Base-by-base conservation (phyloP, 1,140 invertebrate species). In the Drosophila repleta region DNA sequence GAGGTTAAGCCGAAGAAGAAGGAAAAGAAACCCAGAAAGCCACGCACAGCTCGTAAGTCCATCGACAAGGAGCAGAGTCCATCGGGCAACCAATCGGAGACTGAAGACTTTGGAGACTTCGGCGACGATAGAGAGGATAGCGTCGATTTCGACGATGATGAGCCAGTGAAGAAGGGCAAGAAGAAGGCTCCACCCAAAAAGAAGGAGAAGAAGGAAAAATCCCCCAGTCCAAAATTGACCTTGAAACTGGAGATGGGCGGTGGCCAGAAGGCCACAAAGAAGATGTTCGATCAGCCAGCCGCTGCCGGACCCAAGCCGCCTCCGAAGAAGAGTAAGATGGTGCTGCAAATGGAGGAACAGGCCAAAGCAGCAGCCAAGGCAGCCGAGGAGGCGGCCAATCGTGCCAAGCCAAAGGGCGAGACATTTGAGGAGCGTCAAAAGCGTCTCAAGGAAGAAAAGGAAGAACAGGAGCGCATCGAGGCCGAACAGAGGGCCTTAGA, bases 211-310 rank as follows among this genome's bases (percentile, higher is more conserved):
- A 90, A 92, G 21, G 91, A 92, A 32, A 90, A 91, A 62, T 89
- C 89, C 0, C 90, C 91, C 6, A 91, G 90, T 53, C 90, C 90
- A 13, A 92, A 92, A 68, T 78, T 91, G 76, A 79, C 82, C 71
- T 82, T 92, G 77, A 92, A 92, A 85, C 63, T 92, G 24, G 90
- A 92, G 62, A 90, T 91, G 17, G 91, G 91, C 2, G 90, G 84
- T 5, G 90, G 90, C 1, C 80, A 85, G 49, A 92, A 92, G 53
- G 90, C 80, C 13, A 92, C 74, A 65, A 91, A 91, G 58, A 92
- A 92, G 51, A 84, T 92, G 90, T 92, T 91, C 37, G 91, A 92
- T 29, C 77, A 90, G 24, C 76, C 75, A 90, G 46, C 78, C 65
- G 15, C 68, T 4, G 63, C 84, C 13, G 83, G 32, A 0, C 85